Evolutionary conservation across 1,140 invertebrate genomes (phyloP).

Genomic region (Pachyrhynchus sulphureomaculatus): DNA sequence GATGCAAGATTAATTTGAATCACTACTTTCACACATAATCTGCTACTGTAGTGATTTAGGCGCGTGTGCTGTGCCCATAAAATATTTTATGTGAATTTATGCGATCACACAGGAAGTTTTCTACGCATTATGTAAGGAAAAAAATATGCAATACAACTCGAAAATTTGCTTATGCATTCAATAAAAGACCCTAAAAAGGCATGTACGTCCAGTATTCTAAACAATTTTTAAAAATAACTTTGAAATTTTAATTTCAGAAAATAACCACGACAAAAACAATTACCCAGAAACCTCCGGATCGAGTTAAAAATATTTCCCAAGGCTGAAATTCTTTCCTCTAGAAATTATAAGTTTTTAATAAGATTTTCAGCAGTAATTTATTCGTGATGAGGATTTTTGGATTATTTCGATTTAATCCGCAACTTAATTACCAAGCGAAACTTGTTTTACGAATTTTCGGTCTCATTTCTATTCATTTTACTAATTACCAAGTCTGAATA

Average conservation of each 20-base stretch:
- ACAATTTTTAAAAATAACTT: background rate
- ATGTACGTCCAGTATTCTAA: no score
- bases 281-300: conserved; percentile 19
- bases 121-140: no score
- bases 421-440: conserved; percentile 39
- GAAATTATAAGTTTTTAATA: conserved; percentile 32
- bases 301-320: conserved; percentile 22
- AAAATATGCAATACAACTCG: no score
- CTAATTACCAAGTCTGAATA: conserved; percentile 41
- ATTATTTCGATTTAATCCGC: conserved; percentile 43
- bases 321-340: conserved; percentile 14
- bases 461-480: conserved; percentile 41
- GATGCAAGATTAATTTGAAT: no score
- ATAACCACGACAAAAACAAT: conserved; percentile 22
- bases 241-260: conserved; percentile 15
- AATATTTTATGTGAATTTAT: no score
- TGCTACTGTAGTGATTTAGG: no score
- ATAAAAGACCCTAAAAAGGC: no score
- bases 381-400: conserved; percentile 43
- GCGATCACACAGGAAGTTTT: no score
- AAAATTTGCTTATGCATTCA: no score
- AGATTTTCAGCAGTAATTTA: conserved; percentile 34
- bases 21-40: no score
- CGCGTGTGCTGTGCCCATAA: no score
- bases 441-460: conserved; percentile 42